These are phyloP conservation scores for Lacerta bilineata DNA, from an alignment of 2,797 vertebrate genomes.

Conservation along the genomic window DNA sequence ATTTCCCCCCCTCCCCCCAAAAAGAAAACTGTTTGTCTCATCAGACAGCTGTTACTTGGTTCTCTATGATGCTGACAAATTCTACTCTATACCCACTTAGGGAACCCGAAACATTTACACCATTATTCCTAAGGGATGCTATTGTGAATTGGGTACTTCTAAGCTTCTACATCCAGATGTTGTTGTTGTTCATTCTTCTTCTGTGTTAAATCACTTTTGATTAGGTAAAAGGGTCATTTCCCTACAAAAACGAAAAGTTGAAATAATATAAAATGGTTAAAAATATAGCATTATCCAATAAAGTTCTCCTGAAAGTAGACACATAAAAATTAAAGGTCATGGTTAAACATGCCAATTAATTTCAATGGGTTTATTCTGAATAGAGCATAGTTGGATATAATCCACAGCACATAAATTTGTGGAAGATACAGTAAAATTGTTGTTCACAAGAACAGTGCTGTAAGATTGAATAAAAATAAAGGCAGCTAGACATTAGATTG, in stretches of 20 bases:
- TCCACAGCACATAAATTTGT: not conserved
- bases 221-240: not conserved
- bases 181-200: too few species aligned
- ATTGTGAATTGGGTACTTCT: not conserved
- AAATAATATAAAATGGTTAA: not conserved
- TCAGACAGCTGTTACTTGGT: not conserved
- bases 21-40: not conserved
- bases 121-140: not conserved
- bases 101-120: not conserved
- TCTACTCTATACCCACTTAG: not conserved
- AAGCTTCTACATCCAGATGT: not conserved
- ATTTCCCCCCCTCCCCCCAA: too few species aligned
- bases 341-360: too few species aligned
- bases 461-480: constrained; percentile 8
- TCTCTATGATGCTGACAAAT: not conserved
- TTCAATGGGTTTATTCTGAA: too few species aligned
- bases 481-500: not conserved
- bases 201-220: not conserved
- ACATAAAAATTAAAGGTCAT: too few species aligned
- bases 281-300: not conserved
- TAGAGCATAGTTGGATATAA: too few species aligned
- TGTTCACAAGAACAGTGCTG: not conserved
- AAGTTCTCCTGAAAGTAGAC: too few species aligned
- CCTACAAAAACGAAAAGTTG: constrained; percentile 31
- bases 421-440: not conserved